Base-by-base conservation (phyloP, 2,888 invertebrate species). In the Nysson spinosus region DNA sequence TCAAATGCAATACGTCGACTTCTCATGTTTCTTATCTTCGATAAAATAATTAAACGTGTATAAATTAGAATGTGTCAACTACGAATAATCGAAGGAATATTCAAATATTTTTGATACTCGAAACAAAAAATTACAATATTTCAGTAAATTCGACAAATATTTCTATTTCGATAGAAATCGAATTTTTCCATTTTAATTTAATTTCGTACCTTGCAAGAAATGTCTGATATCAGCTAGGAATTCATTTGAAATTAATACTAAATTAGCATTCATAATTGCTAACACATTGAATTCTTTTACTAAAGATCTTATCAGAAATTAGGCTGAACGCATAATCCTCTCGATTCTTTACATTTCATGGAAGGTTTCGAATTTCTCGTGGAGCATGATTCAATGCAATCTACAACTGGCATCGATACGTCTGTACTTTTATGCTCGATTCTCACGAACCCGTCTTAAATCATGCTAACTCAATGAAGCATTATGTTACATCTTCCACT, bases 321-420 rank as follows among this genome's bases (percentile, higher is more conserved):
- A 4, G 2, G 4, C 34, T 3, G 3, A 12, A 4, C 12, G 14
- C 34, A 12, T n/a, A n/a, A n/a, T 16, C 2, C 4, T 34, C 24
- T 34, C 16, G 32, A 49, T 58, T 52, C 14, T 50, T 28, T 57
- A 46, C 42, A 58, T 52, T 63, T 63, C 64, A 47, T 54, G 49
- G 60, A 64, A 64, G 52, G 37, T 43, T 49, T 64, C 60, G 40
- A 54, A 49, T 63, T 58, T 58, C 43, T 26, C 57, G 50, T 16
- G 44, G 42, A 26, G 50, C 32, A 35, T 16, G 39, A 17, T 40
- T 63, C 39, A 58, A 63, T 63, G 62, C 58, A 63, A 63, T 63
- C 62, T 63, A 43, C 43, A 50, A 28, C 40, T 51, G 62, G 62
- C 62, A 63, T 63, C 62, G 62, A 50, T 51, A 40, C 44, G 43